phyloP scores from a whole-genome alignment of 2,113 vertebrate species.

The Erythrocercus mccallii region DNA sequence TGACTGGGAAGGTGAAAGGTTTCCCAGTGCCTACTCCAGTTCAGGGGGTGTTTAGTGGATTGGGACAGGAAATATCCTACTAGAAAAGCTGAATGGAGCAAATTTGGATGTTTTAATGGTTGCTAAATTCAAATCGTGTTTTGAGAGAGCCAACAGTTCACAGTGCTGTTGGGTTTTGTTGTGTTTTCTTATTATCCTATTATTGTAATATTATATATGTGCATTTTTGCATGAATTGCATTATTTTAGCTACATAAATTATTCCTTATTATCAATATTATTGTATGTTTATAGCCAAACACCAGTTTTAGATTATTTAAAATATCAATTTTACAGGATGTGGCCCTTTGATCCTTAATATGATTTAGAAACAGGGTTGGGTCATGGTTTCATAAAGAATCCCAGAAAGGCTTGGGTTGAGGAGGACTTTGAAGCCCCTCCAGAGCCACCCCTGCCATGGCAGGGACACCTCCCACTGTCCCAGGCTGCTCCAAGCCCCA shows the following conservation, averaged over 20 bases:
- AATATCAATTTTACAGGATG: neutral
- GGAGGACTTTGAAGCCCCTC: rapidly evolving
- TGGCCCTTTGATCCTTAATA: neutral
- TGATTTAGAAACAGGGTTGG: neutral
- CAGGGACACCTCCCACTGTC: neutral
- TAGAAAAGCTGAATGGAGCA: neutral
- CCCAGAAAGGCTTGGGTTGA: neutral
- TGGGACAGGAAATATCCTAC: neutral
- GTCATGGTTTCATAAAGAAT: neutral
- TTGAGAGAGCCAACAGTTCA: neutral
- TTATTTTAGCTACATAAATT: rapidly evolving
- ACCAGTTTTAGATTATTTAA: neutral
- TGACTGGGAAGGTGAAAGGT: neutral
- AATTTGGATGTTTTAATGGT: neutral
- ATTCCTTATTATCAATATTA: too few relatives aligned
- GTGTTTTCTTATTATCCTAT: neutral
- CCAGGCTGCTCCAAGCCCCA: neutral
- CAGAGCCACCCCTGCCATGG: neutral
- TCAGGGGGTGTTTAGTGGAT: neutral
- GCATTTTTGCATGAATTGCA: neutral
- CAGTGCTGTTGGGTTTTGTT: neutral
- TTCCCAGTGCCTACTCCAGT: neutral
- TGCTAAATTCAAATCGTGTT: neutral
- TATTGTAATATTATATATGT: too few relatives aligned
- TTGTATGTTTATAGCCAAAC: neutral